A percentile compares a stretch with the other conserved stretches of the same genome.
These are phyloP conservation scores for Dryadula phaetusa DNA, from an alignment of 2,888 invertebrate genomes.

Conservation along the genomic window DNA sequence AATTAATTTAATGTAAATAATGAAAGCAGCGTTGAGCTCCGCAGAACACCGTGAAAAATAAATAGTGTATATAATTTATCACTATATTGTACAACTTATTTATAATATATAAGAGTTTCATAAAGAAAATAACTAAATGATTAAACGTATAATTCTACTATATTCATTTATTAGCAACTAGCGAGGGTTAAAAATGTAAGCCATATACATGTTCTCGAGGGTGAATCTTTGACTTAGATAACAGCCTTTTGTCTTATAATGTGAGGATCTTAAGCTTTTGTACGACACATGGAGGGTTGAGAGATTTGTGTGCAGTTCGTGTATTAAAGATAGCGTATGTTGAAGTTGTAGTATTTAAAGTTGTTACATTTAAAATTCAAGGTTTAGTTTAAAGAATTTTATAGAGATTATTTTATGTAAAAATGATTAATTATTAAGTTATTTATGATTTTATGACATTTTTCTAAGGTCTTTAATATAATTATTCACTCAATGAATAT, in stretches of 20 bases:
- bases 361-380: neutral
- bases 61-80: too few species aligned
- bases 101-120: too few species aligned
- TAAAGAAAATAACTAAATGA: too few species aligned
- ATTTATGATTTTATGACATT: too few species aligned
- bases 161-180: slow-evolving; percentile 7
- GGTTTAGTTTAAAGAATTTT: neutral
- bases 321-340: slow-evolving; percentile 11
- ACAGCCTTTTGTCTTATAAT: slow-evolving; percentile 70
- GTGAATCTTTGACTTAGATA: slow-evolving; percentile 73
- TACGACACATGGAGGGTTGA: slow-evolving; percentile 28
- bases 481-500: too few species aligned
- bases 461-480: too few species aligned
- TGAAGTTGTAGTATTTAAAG: neutral
- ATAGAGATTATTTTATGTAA: too few species aligned
- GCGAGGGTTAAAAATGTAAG: slow-evolving; percentile 43
- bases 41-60: too few species aligned
- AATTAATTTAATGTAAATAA: too few species aligned
- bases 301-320: slow-evolving; percentile 25
- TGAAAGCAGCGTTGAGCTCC: too few species aligned
- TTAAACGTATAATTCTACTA: neutral
- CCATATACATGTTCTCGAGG: slow-evolving; percentile 46
- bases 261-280: slow-evolving; percentile 42
- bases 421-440: too few species aligned
- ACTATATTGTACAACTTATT: too few species aligned